These are phyloP conservation scores for Drosophila kikkawai DNA, from an alignment of 1,140 invertebrate genomes.

Conservation along the genomic window DNA sequence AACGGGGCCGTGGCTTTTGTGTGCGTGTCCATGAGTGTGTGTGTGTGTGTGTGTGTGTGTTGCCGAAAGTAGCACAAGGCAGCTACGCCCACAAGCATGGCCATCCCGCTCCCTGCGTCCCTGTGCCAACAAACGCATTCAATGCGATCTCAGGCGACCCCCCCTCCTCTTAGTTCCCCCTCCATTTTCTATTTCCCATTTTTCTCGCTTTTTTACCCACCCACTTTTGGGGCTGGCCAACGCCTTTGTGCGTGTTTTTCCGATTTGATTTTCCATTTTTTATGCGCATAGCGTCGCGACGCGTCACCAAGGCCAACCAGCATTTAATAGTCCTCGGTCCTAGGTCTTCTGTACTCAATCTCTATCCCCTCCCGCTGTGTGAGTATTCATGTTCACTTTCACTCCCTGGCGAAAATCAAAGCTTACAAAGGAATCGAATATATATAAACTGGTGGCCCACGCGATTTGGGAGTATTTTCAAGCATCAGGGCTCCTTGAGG, in stretches of 20 bases:
- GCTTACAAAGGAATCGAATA: conserved; percentile 16
- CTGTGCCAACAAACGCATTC: conserved; percentile 36
- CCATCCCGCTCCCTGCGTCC: conserved; percentile 1
- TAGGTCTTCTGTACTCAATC: neutral
- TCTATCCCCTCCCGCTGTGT: neutral
- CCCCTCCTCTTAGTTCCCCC: neutral
- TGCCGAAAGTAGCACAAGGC: conserved; percentile 73
- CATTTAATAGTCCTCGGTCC: conserved; percentile 31
- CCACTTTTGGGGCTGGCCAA: conserved; percentile 32
- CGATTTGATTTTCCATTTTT: conserved; percentile 74
- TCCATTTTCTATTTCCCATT: conserved; percentile 3
- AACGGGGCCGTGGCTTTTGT: conserved; percentile 62
- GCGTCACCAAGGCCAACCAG: conserved; percentile 58
- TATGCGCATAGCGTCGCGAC: conserved; percentile 62
- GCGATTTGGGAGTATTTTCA: conserved; percentile 32
- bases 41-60: conserved; percentile 37
- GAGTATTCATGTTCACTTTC: conserved; percentile 29
- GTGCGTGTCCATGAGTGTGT: conserved; percentile 17
- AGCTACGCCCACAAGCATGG: conserved; percentile 60
- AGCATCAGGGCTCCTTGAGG: conserved; percentile 13
- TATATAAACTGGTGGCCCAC: conserved; percentile 6
- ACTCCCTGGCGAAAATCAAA: conserved; percentile 20
- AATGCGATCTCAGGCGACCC: conserved; percentile 48
- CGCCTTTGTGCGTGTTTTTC: conserved; percentile 67
- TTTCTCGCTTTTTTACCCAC: conserved; percentile 1